Base-by-base conservation (phyloP, 2,113 vertebrate species). In the Microtus ochrogaster region DNA sequence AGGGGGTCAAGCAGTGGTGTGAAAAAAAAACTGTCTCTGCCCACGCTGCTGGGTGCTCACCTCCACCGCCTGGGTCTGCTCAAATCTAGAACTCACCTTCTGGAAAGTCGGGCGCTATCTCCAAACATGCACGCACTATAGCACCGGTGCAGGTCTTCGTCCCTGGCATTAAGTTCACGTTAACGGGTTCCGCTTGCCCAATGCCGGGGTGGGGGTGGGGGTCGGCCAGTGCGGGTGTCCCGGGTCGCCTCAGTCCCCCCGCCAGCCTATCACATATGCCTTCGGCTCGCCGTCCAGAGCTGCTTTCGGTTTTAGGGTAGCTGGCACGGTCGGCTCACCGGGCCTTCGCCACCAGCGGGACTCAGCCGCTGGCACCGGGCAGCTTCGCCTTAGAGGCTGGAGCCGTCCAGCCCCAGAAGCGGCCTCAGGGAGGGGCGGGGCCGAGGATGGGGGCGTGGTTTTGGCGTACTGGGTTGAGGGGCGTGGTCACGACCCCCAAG, bases 221-320 rank as follows among this genome's bases (percentile, higher is more conserved):
- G 44, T 41, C 12, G 76, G 33, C 33, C 65, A 39, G 28, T 28
- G 2, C 9, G 19, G 63, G 22, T 14, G 77, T 93, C 66, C 39
- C 84, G 26, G 16, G 79, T 44, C 47, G 44, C 66, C 68, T 13
- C 92, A 14, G 22, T n/a, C 22, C 44, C 58, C 58, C 58, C 19
- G 30, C 68, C 68, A 58, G 70, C 22, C 83, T 13, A 70, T 58
- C 28, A 7, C 26, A 49, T 36, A 3, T 47, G 39, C 61, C 14
- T 61, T 14, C 5, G 33, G 17, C 66, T 61, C 13, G 44, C 26
- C 16, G 9, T 3, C 58, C 52, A 2, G 19, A 9, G 4, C 36
- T 52, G 63, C 83, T 96, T 94, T 90, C 97, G 78, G 33, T 95
- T 97, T 95, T 92, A 61, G 44, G 94, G 83, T 49, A 33, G n/a